Percentiles rank a stretch among this genome's conserved stretches.
phyloP scores from a whole-genome alignment of 2,797 vertebrate species.

The Hippocampus kuda region DNA sequence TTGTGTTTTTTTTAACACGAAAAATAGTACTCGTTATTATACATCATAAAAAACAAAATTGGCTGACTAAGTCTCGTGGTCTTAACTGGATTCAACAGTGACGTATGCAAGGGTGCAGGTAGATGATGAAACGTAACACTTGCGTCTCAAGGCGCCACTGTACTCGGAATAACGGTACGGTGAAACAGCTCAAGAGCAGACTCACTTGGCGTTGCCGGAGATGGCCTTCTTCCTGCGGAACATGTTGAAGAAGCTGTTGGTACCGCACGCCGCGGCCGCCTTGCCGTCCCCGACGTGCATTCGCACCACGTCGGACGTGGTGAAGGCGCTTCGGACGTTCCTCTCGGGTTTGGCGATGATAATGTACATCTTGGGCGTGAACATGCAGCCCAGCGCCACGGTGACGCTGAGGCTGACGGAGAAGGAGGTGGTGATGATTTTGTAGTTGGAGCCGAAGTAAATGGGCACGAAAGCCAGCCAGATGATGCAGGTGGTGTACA shows the following conservation, averaged over 20 bases:
- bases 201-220: constrained; percentile 88
- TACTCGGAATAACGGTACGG: constrained; percentile 12
- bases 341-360: constrained; percentile 97
- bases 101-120: no score
- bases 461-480: constrained; percentile 99
- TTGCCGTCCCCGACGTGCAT: constrained; percentile 99
- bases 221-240: constrained; percentile 90
- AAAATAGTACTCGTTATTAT: no score
- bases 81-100: no score
- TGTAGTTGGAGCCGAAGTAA: constrained; percentile 99
- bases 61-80: no score
- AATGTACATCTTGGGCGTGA: constrained; percentile 99
- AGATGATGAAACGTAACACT: no score
- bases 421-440: constrained; percentile 98
- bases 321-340: constrained; percentile 98
- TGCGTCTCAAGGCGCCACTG: not conserved
- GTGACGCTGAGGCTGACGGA: constrained; percentile 97
- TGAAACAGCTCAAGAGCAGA: constrained; percentile 5
- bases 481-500: constrained; percentile 99
- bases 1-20: no score
- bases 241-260: constrained; percentile 90
- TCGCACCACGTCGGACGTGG: constrained; percentile 95
- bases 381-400: constrained; percentile 97
- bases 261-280: constrained; percentile 75
- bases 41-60: no score